Conservation (phyloP, 2,113 vertebrate species). For the Micronycteris hirsuta region DNA sequence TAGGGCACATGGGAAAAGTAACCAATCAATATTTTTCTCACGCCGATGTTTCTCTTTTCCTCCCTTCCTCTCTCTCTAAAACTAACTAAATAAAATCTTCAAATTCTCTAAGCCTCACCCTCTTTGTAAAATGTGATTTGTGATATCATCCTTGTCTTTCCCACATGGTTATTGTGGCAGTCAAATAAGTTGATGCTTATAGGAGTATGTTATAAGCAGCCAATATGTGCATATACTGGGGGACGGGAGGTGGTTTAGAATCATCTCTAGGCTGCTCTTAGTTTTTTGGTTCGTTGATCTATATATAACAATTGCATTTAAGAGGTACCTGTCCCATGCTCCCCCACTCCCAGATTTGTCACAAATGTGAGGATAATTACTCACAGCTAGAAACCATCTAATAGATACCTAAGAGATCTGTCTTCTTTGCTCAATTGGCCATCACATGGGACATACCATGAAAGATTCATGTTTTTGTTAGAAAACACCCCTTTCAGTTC, state of each 20-base stretch:
- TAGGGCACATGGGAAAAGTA: too few relatives aligned
- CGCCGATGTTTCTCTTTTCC: too few relatives aligned
- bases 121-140: neutral
- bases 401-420: neutral
- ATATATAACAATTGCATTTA: neutral
- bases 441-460: rapidly evolving
- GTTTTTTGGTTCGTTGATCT: neutral
- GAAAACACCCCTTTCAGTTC: neutral
- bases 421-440: neutral
- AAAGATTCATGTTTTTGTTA: neutral
- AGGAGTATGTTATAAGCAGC: neutral
- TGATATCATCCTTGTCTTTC: neutral
- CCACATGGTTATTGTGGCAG: neutral
- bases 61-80: too few relatives aligned
- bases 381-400: neutral
- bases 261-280: neutral
- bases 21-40: too few relatives aligned
- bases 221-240: neutral
- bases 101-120: neutral
- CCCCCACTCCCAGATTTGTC: neutral
- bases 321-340: neutral
- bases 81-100: neutral
- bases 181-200: neutral
- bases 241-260: neutral
- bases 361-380: neutral